Evolutionary conservation across 2,113 vertebrate genomes (phyloP).

Genomic region (Phalacrocorax pelagicus): DNA sequence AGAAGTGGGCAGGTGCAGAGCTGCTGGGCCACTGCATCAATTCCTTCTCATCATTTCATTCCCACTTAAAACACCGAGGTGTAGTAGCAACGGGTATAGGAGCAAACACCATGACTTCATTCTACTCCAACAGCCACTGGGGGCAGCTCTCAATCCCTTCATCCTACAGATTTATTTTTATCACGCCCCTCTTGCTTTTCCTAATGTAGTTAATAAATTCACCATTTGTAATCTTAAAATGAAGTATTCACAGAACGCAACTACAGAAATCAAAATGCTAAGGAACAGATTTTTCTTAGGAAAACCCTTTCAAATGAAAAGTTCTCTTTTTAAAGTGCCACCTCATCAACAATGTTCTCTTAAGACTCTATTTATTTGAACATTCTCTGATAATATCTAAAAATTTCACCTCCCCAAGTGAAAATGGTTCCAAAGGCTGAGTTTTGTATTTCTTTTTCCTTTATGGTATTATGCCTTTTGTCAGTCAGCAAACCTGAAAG

Average conservation of each 20-base stretch:
- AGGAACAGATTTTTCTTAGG: neutral
- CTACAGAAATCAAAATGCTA: neutral
- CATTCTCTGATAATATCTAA: neutral
- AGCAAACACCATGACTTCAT: neutral
- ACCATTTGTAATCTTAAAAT: neutral
- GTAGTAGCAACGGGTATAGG: neutral
- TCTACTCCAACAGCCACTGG: neutral
- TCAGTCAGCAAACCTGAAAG: neutral
- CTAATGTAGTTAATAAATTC: neutral
- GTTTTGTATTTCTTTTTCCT: neutral
- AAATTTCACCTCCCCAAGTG: neutral
- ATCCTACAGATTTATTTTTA: neutral
- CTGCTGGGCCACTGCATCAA: neutral
- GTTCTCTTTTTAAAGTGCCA: neutral
- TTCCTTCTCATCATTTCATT: neutral
- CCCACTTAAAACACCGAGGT: neutral
- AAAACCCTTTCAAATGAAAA: neutral
- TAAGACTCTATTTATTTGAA: neutral
- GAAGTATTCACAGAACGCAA: neutral
- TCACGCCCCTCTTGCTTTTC: neutral
- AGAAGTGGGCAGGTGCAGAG: neutral
- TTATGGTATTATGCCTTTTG: neutral
- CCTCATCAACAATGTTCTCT: neutral
- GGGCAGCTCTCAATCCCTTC: neutral
- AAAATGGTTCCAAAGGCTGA: neutral